Conservation (phyloP, 2,888 invertebrate species). For the Lymantria dispar region DNA sequence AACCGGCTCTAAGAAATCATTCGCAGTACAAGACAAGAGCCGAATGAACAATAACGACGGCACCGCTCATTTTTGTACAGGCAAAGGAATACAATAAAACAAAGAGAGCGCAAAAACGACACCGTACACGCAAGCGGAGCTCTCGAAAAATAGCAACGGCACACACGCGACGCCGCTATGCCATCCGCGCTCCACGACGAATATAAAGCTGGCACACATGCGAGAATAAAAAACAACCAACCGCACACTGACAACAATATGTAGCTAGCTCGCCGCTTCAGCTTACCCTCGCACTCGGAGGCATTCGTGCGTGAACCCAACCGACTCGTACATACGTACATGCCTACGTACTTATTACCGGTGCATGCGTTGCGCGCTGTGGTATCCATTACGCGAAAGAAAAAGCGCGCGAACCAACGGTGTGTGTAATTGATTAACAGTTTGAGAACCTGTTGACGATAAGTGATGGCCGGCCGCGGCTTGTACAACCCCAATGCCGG, state of each 20-base stretch:
- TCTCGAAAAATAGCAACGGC: conserved; percentile 66
- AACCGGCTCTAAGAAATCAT: conserved; percentile 47
- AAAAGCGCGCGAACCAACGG: conserved; percentile 67
- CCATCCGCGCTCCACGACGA: conserved; percentile 40
- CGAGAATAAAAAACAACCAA: conserved; percentile 48
- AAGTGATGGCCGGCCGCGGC: conserved; percentile 37
- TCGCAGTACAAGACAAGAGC: conserved; percentile 48
- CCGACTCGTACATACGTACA: conserved; percentile 41
- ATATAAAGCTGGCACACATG: conserved; percentile 23
- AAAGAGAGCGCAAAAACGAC: conserved; percentile 69
- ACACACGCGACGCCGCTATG: conserved; percentile 43
- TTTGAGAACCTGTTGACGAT: conserved; percentile 61
- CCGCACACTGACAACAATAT: conserved; percentile 49
- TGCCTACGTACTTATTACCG: conserved; percentile 51
- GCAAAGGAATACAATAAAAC: conserved; percentile 71
- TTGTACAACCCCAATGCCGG: conserved; percentile 25
- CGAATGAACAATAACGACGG: conserved; percentile 65
- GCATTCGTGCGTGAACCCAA: conserved; percentile 70
- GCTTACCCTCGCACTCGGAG: conserved; percentile 60
- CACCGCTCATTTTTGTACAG: conserved; percentile 66
- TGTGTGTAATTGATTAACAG: conserved; percentile 78
- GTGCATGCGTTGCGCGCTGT: conserved; percentile 53
- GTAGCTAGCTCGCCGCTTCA: conserved; percentile 31
- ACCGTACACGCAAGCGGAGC: conserved; percentile 63
- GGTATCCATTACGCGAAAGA: conserved; percentile 75